A percentile compares a stretch with the other conserved stretches of the same genome.
Evolutionary conservation across 2,888 invertebrate species (phyloP).

Genomic region (Alloscopus bannaensis): DNA sequence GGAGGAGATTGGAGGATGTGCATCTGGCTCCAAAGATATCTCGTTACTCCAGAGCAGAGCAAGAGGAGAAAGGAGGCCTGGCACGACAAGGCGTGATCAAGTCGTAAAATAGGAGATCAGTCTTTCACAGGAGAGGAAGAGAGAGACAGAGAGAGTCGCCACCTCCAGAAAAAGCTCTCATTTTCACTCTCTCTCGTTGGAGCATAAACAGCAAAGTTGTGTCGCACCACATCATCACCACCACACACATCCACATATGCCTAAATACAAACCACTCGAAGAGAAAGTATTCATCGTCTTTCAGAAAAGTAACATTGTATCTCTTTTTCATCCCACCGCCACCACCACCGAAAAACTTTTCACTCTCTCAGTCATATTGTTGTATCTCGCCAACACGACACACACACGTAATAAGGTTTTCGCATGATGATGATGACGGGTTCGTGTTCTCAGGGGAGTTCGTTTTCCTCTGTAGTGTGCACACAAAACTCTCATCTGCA

Average conservation of each 20-base stretch:
- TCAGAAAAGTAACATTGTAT: no score
- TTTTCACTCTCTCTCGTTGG: no score
- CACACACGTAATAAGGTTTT: no score
- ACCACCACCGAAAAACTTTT: neutral
- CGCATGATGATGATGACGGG: constrained; percentile 44
- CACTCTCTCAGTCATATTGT: no score
- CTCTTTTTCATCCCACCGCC: no score
- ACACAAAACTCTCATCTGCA: constrained; percentile 48
- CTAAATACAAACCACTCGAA: no score
- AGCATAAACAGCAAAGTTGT: no score
- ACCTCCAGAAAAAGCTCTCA: no score
- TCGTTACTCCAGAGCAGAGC: constrained; percentile 54
- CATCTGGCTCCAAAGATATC: constrained; percentile 71
- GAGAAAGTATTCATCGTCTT: no score
- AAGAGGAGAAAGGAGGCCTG: constrained; percentile 31
- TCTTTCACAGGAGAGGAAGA: constrained; percentile 42
- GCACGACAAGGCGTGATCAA: constrained; percentile 73
- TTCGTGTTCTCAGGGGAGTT: constrained; percentile 46
- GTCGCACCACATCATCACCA: no score
- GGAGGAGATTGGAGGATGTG: constrained; percentile 16
- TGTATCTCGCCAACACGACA: constrained; percentile 4
- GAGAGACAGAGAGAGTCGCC: constrained; percentile 4
- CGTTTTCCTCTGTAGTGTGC: neutral
- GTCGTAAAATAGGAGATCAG: constrained; percentile 74
- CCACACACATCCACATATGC: no score